These are phyloP conservation scores for Trematocara macrostoma DNA, from an alignment of 2,113 vertebrate genomes.

Conservation along the genomic window DNA sequence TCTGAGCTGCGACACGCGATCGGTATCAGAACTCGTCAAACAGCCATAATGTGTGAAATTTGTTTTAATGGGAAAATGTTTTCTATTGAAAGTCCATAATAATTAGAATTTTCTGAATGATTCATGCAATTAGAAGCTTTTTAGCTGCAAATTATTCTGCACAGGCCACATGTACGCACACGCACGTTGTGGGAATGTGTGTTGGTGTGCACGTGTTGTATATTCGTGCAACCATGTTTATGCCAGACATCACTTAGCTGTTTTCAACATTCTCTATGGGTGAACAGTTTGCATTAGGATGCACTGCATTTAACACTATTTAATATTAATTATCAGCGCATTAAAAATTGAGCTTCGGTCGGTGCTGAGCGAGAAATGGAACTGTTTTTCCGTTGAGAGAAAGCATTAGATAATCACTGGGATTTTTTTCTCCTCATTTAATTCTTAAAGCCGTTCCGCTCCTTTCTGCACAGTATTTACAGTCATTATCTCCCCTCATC, in stretches of 20 bases:
- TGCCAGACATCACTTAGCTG: slow-evolving; percentile 2
- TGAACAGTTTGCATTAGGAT: slow-evolving; percentile 18
- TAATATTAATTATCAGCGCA: slow-evolving; percentile 25
- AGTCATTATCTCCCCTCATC: background rate
- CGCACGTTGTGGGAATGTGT: background rate
- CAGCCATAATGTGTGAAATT: slow-evolving; percentile 37
- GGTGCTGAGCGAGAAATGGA: background rate
- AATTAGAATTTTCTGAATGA: slow-evolving; percentile 56
- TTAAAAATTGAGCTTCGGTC: background rate
- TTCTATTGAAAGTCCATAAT: slow-evolving; percentile 48
- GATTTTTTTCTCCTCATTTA: background rate
- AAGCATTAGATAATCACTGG: background rate
- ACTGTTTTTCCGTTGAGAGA: background rate
- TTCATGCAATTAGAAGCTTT: slow-evolving; percentile 55
- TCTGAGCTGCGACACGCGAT: background rate
- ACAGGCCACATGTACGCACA: slow-evolving; percentile 1
- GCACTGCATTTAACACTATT: slow-evolving; percentile 11
- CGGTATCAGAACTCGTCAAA: slow-evolving; percentile 7
- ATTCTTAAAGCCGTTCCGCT: background rate
- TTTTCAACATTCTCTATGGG: slow-evolving; percentile 24
- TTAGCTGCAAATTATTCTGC: slow-evolving; percentile 53
- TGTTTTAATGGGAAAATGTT: slow-evolving; percentile 45
- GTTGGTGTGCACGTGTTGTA: background rate
- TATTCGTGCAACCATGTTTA: background rate
- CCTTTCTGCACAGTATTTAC: background rate